Base-by-base conservation (phyloP, 2,888 invertebrate species). In the Zootermopsis nevadensis region DNA sequence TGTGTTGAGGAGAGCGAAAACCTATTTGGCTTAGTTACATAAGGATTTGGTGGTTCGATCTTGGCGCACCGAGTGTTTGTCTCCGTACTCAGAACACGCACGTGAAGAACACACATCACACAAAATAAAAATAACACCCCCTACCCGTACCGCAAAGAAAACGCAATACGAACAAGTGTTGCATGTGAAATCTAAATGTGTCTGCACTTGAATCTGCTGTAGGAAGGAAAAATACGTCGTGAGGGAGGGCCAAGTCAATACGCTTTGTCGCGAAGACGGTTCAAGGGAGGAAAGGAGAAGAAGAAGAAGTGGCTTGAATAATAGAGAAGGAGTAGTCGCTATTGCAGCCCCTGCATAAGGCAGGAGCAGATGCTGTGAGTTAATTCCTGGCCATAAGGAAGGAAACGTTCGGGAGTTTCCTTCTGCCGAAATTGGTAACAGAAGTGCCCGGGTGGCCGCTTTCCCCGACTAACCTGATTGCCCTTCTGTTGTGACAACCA, bases 301-400 rank as follows among this genome's bases (percentile, higher is more conserved):
- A 77, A 48, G 24, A 33, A 55, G 77, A 77, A 77, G 77, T 55
- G 77, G 53, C 55, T 77, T 77, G 77, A 77, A 77, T 77, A 77
- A 77, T 55, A 77, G 53, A 77, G 33, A 48, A 77, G 55, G 33
- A 15, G 55, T 15, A 53, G 77, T 35, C n/a, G n/a, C n/a, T 31
- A 31, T 48, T n/a, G 33, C 31, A 77, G 55, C 55, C 77, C 77
- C 77, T 77, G 77, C 77, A 77, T 55, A 77, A 55, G n/a, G 27
- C 8, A 27, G 10, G 69, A 69, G 19, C 69, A 69, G 69, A 69
- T 69, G 69, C 19, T 69, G 69, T 7, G 12, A 69, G 69, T 33
- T 31, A 67, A 67, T 67, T 30, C 67, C 27, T 15, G 67, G n/a
- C 60, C 24, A 69, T 22, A 33, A 69, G 27, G 22, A 69, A 69